These are phyloP conservation scores for Solea solea DNA, from an alignment of 2,113 vertebrate genomes.

Conservation along the genomic window DNA sequence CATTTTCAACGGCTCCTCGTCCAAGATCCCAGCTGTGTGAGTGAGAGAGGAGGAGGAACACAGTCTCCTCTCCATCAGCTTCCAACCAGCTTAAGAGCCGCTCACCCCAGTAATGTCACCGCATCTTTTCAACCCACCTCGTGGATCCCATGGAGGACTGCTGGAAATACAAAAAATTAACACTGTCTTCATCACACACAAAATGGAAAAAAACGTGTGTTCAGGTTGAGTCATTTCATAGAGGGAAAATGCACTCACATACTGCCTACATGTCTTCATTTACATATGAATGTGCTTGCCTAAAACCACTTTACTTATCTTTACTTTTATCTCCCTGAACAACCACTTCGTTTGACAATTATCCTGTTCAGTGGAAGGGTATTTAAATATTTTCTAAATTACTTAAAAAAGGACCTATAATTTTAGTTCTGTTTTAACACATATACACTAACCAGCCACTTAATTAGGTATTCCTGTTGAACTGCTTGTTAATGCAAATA, in stretches of 20 bases:
- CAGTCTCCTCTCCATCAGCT: conserved; percentile 79
- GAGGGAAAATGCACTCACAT: conserved; percentile 15
- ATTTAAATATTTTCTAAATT: conserved; percentile 48
- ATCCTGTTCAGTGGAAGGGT: conserved; percentile 43
- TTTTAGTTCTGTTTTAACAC: conserved; percentile 8
- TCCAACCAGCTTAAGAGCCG: conserved; percentile 65
- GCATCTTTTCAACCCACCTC: conserved; percentile 63
- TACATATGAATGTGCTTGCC: conserved; percentile 58
- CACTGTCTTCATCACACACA: background rate
- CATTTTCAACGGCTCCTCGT: conserved; percentile 50
- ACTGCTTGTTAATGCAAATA: too few species aligned
- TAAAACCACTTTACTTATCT: conserved; percentile 36
- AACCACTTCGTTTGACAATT: conserved; percentile 32
- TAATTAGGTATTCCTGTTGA: too few species aligned
- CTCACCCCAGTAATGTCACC: conserved; percentile 75
- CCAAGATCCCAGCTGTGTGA: conserved; percentile 47
- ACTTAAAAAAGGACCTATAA: conserved; percentile 33
- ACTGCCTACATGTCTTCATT: conserved; percentile 29
- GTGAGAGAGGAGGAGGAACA: conserved; percentile 63
- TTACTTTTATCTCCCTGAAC: conserved; percentile 8
- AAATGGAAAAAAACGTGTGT: background rate
- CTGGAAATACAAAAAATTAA: conserved; percentile 5
- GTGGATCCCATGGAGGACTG: conserved; percentile 74
- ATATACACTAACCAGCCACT: too few species aligned
- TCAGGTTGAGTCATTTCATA: too few species aligned